Percentiles rank a stretch among this genome's conserved stretches.
Conservation (phyloP, 2,888 invertebrate species). For the Plutella xylostella region DNA sequence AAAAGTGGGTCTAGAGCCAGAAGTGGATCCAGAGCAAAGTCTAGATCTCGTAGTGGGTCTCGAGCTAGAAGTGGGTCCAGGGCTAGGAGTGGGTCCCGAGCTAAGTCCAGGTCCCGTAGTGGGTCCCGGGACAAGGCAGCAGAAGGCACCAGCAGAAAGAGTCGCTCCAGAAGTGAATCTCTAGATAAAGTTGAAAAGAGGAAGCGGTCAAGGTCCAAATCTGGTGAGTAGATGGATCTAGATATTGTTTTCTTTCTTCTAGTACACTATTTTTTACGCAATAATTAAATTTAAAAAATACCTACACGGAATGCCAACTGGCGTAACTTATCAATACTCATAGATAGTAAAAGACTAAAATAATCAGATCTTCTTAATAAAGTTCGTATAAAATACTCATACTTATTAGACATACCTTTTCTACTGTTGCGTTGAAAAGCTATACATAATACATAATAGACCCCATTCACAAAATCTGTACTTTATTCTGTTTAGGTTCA, state of each 20-base stretch:
- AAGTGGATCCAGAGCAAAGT: conserved; percentile 16
- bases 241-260: conserved; percentile 17
- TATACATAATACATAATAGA: no score
- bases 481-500: no score
- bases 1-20: conserved; percentile 19
- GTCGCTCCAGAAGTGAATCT: background rate
- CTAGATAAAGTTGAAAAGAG: background rate
- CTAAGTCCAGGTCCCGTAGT: conserved; percentile 8
- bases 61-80: conserved; percentile 21
- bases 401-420: no score
- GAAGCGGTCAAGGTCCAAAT: conserved; percentile 20
- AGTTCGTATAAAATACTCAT: no score
- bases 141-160: background rate
- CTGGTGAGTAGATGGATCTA: background rate
- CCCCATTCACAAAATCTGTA: no score
- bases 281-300: no score
- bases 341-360: no score
- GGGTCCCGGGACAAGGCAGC: conserved; percentile 13
- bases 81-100: conserved; percentile 11
- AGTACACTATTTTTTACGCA: conserved; percentile 20
- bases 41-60: conserved; percentile 12
- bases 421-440: no score
- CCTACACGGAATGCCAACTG: no score
- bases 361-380: no score
- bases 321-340: no score